Evolutionary conservation across 2,797 vertebrate species (phyloP), one percentile per base, ranked within the genome.

Genomic region (Atherinosoma microstoma): DNA sequence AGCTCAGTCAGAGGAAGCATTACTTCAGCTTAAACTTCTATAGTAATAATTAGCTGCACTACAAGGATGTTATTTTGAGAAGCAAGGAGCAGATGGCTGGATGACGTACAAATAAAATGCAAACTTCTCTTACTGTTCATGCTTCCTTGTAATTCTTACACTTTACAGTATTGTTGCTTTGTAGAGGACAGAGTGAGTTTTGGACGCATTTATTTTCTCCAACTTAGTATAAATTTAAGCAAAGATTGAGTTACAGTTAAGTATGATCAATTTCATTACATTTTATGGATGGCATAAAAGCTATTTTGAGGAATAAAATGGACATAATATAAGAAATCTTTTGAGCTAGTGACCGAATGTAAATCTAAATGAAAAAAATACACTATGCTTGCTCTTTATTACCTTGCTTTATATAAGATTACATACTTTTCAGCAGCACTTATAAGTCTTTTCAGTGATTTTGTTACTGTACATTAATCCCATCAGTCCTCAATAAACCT

Each of bases 201-300:
- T 3, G 1, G 42, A 54, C n/a, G 49, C 3, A 49, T 60, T 22
- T 67, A 11, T 76, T 62, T 78, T 53, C 51, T 74, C 29, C n/a
- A 22, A 27, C 22, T 53, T 58, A 51, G 22, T 27, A n/a, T 64
- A 49, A 61, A 74, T 66, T 15, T n/a, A 67, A 67, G 22, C 27
- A 1, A 0, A 8, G 34, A 71, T 45, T 32, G 45, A 36, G 56
- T 67, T 58, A 54, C 61, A 67, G 20, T 16, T 3, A 61, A 51
- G 6, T 13, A 51, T 49, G 1, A 54, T 38, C 18, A 30, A 1
- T 6, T 58, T 69, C 4, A 63, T 60, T 57, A 22, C 24, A 27
- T 61, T 74, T 53, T 6, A 34, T 47, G 13, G 64, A 11, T 32
- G 32, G 6, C 36, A 79, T 40, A 58, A 53, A 75, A 66, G 54